Conservation (phyloP, 2,113 vertebrate genomes). For the Hyaena hyaena region DNA sequence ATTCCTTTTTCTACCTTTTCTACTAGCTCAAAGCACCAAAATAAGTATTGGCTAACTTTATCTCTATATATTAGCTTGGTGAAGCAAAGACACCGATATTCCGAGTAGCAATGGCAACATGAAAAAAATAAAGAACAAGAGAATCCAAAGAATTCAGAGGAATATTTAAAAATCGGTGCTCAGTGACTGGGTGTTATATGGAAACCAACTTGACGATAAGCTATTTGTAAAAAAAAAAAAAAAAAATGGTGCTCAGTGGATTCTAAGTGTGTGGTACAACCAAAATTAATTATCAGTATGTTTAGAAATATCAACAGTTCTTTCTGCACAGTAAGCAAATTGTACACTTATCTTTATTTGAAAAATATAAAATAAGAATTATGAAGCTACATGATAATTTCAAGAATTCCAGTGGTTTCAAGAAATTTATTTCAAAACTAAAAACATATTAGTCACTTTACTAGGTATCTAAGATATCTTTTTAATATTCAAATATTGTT, state of each 20-base stretch:
- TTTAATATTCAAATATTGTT: constrained; percentile 23
- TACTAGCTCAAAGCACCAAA: not conserved
- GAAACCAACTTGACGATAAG: too few species aligned
- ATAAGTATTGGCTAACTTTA: not conserved
- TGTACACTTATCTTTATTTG: not conserved
- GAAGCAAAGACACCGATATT: not conserved
- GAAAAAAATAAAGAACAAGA: not conserved
- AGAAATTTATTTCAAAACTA: not conserved
- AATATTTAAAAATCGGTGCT: not conserved
- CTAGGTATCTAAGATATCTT: not conserved
- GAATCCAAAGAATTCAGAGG: not conserved
- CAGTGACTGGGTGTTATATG: not conserved
- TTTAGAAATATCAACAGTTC: not conserved
- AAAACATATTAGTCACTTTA: constrained; percentile 20
- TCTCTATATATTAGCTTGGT: not conserved
- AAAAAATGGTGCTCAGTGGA: not conserved
- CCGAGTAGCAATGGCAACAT: not conserved
- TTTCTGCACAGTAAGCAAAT: not conserved
- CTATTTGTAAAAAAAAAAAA: too few species aligned
- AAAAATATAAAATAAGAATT: constrained; percentile 34
- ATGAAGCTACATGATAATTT: not conserved
- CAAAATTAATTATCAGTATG: not conserved
- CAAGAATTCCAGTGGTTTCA: not conserved
- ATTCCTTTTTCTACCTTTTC: not conserved
- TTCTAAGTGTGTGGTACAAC: not conserved